Evolutionary conservation across 23 tunicate genomes (phyloP).

Genomic region (Diplosoma virens): DNA sequence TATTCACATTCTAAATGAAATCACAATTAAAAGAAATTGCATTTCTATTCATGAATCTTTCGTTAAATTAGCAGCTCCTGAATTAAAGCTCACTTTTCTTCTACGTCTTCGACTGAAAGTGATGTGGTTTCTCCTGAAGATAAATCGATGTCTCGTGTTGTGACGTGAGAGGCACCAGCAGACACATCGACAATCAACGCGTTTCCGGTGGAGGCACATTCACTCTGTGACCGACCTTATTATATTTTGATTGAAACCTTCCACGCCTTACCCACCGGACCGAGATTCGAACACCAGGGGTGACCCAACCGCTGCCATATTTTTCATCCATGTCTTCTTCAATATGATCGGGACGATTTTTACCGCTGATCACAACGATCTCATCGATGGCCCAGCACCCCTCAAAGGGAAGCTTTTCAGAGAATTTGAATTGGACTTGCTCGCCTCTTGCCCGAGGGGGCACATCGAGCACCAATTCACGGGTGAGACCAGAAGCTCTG

Average conservation of each 20-base stretch:
- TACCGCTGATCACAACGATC: slow-evolving; percentile 26
- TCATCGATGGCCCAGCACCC: slow-evolving; percentile 78
- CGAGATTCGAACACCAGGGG: no score
- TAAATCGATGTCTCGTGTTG: slow-evolving; percentile 67
- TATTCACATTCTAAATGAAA: no score
- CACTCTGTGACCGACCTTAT: background rate
- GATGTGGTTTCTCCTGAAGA: slow-evolving; percentile 20
- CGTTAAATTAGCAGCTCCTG: no score
- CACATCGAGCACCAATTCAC: no score
- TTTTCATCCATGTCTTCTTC: slow-evolving; percentile 59
- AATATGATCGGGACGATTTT: slow-evolving; percentile 27
- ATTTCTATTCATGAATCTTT: no score
- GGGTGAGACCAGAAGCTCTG: no score
- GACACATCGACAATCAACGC: slow-evolving; percentile 24
- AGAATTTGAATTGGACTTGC: slow-evolving; percentile 37
- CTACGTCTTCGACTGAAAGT: no score
- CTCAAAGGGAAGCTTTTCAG: slow-evolving; percentile 31
- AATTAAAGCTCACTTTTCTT: no score
- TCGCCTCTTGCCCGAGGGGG: slow-evolving; percentile 46
- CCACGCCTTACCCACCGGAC: slow-evolving; percentile 1
- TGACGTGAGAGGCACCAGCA: slow-evolving; percentile 28
- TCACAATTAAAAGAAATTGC: no score
- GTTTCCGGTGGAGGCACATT: slow-evolving; percentile 41
- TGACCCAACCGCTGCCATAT: no score
- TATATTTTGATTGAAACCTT: background rate